These are phyloP conservation scores for Ciona savignyi DNA, from an alignment of 23 tunicate species.

Conservation along the genomic window DNA sequence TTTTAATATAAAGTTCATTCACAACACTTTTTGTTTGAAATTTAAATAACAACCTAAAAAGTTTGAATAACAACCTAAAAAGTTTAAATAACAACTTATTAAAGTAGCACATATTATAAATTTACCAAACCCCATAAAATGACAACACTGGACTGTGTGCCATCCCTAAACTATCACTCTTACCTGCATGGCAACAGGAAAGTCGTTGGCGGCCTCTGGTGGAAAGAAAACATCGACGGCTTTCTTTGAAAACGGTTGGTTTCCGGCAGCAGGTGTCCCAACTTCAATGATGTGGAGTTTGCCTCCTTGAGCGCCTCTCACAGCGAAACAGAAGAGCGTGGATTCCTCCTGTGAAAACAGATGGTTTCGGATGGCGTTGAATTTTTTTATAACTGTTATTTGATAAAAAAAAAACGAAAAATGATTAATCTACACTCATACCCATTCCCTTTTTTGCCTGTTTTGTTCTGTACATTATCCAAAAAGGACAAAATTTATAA, in stretches of 20 bases:
- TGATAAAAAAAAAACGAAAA: too few species aligned
- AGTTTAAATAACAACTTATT: too few species aligned
- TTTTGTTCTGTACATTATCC: too few species aligned
- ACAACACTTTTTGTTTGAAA: too few species aligned
- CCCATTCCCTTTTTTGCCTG: background rate
- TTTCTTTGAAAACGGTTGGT: conserved; percentile 97
- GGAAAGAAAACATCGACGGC: conserved; percentile 99
- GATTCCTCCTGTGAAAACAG: conserved; percentile 73
- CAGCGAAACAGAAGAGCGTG: conserved; percentile 95
- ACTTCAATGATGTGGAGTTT: conserved; percentile 99
- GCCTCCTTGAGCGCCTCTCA: conserved; percentile 90
- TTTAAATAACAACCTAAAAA: too few species aligned
- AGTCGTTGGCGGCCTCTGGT: conserved; percentile 97
- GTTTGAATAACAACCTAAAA: too few species aligned
- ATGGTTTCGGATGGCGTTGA: background rate
- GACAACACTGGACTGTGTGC: too few species aligned
- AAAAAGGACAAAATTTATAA: too few species aligned
- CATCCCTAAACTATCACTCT: background rate
- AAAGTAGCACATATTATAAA: too few species aligned
- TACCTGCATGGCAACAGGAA: conserved; percentile 99
- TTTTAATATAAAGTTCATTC: too few species aligned
- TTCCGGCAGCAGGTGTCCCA: conserved; percentile 95
- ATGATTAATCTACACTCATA: background rate
- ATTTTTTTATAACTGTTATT: background rate
- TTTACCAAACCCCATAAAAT: too few species aligned